phyloP scores from a whole-genome alignment of 2,888 invertebrate genomes.

The Tromatobia lineatoria region DNA sequence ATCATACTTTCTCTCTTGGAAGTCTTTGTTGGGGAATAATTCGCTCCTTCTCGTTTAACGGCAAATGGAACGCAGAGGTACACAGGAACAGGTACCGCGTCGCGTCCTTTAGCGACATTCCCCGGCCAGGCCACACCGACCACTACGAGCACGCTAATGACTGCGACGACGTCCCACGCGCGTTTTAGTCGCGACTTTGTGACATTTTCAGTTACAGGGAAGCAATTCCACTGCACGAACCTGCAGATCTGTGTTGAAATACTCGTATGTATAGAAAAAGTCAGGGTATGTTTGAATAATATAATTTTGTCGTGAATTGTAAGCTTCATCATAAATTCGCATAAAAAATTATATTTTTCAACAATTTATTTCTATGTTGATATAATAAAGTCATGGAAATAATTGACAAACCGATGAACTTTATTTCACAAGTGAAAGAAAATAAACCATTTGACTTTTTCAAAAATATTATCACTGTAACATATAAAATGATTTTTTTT shows the following conservation, averaged over 20 bases:
- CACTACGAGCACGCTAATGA: conserved; percentile 61
- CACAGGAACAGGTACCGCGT: conserved; percentile 37
- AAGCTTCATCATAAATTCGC: neutral
- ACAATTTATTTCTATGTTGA: neutral
- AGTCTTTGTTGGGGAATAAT: conserved; percentile 27
- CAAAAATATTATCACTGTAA: neutral
- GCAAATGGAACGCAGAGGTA: neutral
- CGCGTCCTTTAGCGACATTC: conserved; percentile 45
- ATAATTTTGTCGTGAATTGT: neutral
- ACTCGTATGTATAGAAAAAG: neutral
- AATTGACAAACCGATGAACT: neutral
- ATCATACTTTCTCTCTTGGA: conserved; percentile 13
- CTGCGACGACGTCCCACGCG: conserved; percentile 56
- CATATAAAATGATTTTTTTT: no score
- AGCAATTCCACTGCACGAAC: conserved; percentile 9
- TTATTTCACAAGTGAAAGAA: neutral
- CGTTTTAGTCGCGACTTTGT: conserved; percentile 42
- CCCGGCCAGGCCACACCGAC: conserved; percentile 10
- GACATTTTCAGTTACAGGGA: conserved; percentile 45
- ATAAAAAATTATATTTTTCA: neutral
- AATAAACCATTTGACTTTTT: no score
- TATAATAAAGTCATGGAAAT: neutral
- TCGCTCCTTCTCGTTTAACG: conserved; percentile 32
- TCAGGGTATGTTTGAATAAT: neutral
- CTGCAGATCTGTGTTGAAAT: neutral